These are phyloP conservation scores for Cyclina sinensis DNA, from an alignment of 1,140 invertebrate species.

Conservation along the genomic window DNA sequence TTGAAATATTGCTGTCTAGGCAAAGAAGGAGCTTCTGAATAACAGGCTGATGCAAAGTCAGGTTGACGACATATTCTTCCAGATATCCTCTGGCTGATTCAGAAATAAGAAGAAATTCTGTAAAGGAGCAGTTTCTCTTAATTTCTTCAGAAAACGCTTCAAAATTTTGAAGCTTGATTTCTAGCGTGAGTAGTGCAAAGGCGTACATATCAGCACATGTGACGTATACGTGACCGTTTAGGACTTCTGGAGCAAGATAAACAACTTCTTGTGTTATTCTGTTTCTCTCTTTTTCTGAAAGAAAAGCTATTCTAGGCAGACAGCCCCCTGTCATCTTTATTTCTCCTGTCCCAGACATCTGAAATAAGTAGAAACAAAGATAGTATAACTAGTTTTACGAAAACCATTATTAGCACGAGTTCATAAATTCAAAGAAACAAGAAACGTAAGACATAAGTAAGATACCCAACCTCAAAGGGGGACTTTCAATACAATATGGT, in stretches of 20 bases:
- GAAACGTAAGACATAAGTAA: too few relatives aligned
- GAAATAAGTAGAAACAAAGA: too few relatives aligned
- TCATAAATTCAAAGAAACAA: too few relatives aligned
- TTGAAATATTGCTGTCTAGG: not conserved
- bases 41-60: not conserved
- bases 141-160: constrained; percentile 1
- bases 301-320: constrained; percentile 1
- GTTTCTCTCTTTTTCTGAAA: not conserved
- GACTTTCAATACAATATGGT: too few relatives aligned
- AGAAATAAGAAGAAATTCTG: not conserved
- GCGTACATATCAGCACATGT: constrained; percentile 51
- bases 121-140: not conserved
- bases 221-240: constrained; percentile 35
- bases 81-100: not conserved
- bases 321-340: constrained; percentile 54
- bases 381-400: too few relatives aligned
- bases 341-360: constrained; percentile 55
- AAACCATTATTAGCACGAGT: too few relatives aligned
- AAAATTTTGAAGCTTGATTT: constrained; percentile 8
- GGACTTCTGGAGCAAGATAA: constrained; percentile 53
- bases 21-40: not conserved
- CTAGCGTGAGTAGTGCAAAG: constrained; percentile 35
- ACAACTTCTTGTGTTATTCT: not conserved
- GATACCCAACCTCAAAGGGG: too few relatives aligned
- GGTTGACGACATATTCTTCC: not conserved